phyloP scores from a whole-genome alignment of 2,888 invertebrate genomes.

The Heliconius aoede region DNA sequence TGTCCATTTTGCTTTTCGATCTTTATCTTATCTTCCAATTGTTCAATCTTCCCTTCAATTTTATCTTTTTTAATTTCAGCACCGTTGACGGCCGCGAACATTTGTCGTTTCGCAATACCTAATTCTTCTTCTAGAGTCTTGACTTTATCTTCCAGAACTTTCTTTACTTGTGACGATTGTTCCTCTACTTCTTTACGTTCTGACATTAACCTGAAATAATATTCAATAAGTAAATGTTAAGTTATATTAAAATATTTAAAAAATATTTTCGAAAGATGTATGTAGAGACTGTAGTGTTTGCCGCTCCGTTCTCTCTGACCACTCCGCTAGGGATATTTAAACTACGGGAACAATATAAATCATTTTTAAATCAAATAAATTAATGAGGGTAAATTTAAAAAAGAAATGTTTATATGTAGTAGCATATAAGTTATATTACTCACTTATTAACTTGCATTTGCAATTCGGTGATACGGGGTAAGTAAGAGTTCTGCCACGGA shows the following conservation, averaged over 20 bases:
- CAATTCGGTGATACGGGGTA: conserved; percentile 51
- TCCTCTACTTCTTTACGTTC: conserved; percentile 67
- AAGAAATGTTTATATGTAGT: too few relatives aligned
- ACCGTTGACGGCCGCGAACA: conserved; percentile 58
- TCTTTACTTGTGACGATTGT: conserved; percentile 56
- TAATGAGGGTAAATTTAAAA: too few relatives aligned
- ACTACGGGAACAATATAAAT: too few relatives aligned
- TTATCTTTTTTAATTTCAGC: conserved; percentile 63
- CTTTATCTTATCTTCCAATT: conserved; percentile 62
- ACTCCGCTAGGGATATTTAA: too few relatives aligned
- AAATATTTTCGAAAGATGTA: too few relatives aligned
- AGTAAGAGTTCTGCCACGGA: conserved; percentile 48
- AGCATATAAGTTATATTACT: conserved; percentile 45
- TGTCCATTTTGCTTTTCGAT: conserved; percentile 59
- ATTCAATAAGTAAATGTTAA: background rate
- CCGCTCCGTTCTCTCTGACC: too few relatives aligned
- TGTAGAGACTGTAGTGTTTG: too few relatives aligned
- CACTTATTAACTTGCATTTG: conserved; percentile 63
- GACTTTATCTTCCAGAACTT: conserved; percentile 59
- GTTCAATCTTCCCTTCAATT: conserved; percentile 63
- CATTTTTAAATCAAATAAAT: too few relatives aligned
- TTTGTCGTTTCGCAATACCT: conserved; percentile 63
- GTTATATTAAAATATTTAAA: too few relatives aligned
- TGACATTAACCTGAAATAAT: conserved; percentile 61
- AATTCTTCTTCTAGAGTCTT: conserved; percentile 65